These are phyloP conservation scores for Cervus canadensis DNA, from an alignment of 2,113 vertebrate genomes.

Conservation along the genomic window DNA sequence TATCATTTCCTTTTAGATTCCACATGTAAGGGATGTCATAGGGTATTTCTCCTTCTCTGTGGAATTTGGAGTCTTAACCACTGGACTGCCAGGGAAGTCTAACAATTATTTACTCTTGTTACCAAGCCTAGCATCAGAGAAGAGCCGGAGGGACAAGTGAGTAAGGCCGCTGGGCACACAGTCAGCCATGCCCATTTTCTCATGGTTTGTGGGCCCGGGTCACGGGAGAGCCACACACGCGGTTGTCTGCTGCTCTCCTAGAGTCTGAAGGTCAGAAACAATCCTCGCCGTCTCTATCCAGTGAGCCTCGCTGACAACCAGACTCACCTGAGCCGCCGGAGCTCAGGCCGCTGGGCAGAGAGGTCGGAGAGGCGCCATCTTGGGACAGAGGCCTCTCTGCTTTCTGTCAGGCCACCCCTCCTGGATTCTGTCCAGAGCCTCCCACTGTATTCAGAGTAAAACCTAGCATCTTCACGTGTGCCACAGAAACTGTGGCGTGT, in stretches of 20 bases:
- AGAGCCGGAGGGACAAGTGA: not conserved
- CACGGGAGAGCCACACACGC: accelerated
- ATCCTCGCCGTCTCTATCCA: accelerated
- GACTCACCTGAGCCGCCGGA: not conserved
- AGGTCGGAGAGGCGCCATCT: not conserved
- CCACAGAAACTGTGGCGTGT: accelerated
- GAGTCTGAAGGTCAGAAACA: not conserved
- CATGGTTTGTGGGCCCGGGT: accelerated
- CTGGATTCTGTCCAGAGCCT: not conserved
- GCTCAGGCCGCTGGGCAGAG: not conserved
- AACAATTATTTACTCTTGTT: not conserved
- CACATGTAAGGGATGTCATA: not conserved
- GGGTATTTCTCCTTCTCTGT: not conserved
- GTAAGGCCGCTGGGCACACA: not conserved
- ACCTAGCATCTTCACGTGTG: not conserved
- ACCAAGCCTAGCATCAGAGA: not conserved
- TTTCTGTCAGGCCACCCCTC: accelerated
- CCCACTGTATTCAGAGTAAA: not conserved
- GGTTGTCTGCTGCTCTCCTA: not conserved
- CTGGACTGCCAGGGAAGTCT: not conserved
- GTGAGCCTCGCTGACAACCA: accelerated
- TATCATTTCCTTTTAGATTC: not conserved
- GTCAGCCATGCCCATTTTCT: not conserved
- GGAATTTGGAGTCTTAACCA: not conserved
- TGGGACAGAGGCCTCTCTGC: not conserved